Base-by-base conservation (phyloP, 2,888 invertebrate species). In the Oscheius sp. region DNA sequence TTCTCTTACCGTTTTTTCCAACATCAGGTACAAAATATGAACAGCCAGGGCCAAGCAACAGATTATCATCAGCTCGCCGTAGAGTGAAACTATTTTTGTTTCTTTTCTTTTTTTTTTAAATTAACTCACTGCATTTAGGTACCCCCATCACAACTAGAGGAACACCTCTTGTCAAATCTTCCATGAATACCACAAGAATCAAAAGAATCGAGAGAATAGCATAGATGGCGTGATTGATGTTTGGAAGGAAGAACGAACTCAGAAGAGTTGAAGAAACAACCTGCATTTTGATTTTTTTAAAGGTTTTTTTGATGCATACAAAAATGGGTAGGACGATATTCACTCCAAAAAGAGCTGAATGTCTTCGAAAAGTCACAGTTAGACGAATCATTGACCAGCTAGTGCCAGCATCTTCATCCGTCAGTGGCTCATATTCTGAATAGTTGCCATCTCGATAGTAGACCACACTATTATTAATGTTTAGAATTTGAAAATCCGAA, bases 401-500 rank as follows among this genome's bases (percentile, higher is more conserved):
- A 8, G 20, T 47, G 0, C 71, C 56, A 3, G 47, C 28, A 20
- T 78, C 76, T 1, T 56, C 68, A 20, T 68, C 75, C n/a, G 71
- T 74, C 6, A 74, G 44, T 12, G 81, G 81, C 17, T 69, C 59
- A 2, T 28, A 14, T n/a, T 36, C 45, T 4, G 75, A 62, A 14
- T 68, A 49, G 41, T 71, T 57, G n/a, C 75, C 72, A 12, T 38
- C 45, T 14, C 67, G 32, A 69, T 76, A 82, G 57, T 75, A 84
- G 38, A 74, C 50, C 14, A 75, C 49, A 24, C 76, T 74, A 26
- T 74, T 71, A 12, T 72, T 70, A 24, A 81, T 69, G 1, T 68
- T 72, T 9, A 70, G 24, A 6, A 84, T 68, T 41, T 77, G 72
- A 73, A 81, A 84, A 30, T 83, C 79, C 26, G 76, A 76, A 17